Evolutionary conservation across 2,888 invertebrate genomes (phyloP).

Genomic region (Xestia sexstrigata): DNA sequence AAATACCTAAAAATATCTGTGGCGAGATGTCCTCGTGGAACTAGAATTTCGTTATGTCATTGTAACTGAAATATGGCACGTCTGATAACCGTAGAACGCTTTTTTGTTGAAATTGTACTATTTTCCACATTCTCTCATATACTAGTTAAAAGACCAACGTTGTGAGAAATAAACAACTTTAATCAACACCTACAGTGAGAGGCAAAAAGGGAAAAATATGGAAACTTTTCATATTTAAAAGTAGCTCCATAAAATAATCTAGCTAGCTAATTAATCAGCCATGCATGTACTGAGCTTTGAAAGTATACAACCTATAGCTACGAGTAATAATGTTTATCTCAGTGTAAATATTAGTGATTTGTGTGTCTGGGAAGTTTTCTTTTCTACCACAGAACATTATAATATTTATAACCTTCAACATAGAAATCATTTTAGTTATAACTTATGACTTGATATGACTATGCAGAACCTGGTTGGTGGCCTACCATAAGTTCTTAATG

Average conservation of each 20-base stretch:
- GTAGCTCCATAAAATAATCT: constrained; percentile 20
- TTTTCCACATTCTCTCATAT: background rate
- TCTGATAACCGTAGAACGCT: background rate
- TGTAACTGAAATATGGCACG: background rate
- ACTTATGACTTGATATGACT: too few relatives aligned
- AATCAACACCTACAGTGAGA: background rate
- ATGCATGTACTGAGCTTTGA: background rate
- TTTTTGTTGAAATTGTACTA: background rate
- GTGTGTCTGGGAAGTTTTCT: constrained; percentile 17
- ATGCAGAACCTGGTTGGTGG: background rate
- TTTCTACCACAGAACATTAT: background rate
- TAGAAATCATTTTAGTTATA: background rate
- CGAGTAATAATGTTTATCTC: constrained; percentile 9
- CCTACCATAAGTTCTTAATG: background rate
- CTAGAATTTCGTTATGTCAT: background rate
- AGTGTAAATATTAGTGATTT: constrained; percentile 17
- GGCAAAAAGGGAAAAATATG: background rate
- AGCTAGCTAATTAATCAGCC: constrained; percentile 11
- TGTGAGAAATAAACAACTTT: background rate
- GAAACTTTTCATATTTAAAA: background rate
- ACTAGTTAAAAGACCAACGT: background rate
- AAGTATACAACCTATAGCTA: background rate
- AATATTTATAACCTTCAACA: background rate
- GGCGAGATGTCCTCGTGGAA: background rate
- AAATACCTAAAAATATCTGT: background rate